Conservation (phyloP, 2,113 vertebrate genomes). For the Rana temporaria region DNA sequence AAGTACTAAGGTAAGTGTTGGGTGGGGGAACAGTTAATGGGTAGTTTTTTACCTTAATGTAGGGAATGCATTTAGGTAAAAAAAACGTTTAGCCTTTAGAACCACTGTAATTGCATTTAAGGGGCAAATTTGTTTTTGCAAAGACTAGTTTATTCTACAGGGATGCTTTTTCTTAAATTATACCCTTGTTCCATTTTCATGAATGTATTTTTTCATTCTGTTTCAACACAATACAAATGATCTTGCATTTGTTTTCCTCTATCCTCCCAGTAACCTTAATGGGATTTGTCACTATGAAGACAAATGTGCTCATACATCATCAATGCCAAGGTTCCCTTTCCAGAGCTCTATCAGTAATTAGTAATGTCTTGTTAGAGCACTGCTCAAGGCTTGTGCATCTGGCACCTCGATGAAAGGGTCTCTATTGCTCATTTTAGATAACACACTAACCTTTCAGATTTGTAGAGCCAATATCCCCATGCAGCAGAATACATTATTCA, state of each 20-base stretch:
- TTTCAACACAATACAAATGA: slow-evolving; percentile 53
- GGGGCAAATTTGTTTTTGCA: too few relatives aligned
- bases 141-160: too few relatives aligned
- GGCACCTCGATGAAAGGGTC: slow-evolving; percentile 66
- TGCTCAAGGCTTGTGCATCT: slow-evolving; percentile 68
- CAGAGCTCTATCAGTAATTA: slow-evolving; percentile 71
- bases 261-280: slow-evolving; percentile 62
- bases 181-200: background rate
- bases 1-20: too few relatives aligned
- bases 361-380: slow-evolving; percentile 67
- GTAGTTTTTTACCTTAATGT: too few relatives aligned
- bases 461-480: slow-evolving; percentile 54
- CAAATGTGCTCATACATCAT: slow-evolving; percentile 70
- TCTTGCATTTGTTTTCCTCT: slow-evolving; percentile 44
- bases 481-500: slow-evolving; percentile 46
- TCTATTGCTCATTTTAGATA: slow-evolving; percentile 63
- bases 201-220: background rate
- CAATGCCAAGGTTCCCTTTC: slow-evolving; percentile 66
- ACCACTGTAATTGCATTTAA: too few relatives aligned
- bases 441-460: slow-evolving; percentile 59
- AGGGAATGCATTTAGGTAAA: too few relatives aligned
- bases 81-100: too few relatives aligned
- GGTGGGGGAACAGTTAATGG: too few relatives aligned
- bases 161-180: background rate
- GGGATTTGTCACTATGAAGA: slow-evolving; percentile 70